Conservation (phyloP, 64 coral and sea anemone species). For the Hydrozoanthus tunicans region DNA sequence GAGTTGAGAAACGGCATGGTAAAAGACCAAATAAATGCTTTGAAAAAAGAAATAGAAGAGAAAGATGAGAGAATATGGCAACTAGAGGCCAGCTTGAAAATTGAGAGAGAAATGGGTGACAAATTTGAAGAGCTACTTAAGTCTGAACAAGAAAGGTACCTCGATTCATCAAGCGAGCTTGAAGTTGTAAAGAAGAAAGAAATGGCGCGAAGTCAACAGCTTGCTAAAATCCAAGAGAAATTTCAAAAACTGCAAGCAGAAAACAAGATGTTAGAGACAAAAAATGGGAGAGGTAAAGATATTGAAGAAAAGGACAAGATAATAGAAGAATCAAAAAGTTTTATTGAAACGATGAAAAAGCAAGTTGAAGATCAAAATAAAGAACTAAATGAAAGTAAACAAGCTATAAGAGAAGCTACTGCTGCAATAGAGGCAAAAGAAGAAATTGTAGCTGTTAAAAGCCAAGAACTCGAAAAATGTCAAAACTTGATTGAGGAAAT, state of each 20-base stretch:
- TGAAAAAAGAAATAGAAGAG: conserved; percentile 7
- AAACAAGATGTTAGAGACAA: conserved; percentile 35
- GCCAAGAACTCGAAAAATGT: neutral
- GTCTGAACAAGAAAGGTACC: conserved; percentile 25
- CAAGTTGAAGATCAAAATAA: conserved; percentile 43
- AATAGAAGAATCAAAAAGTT: conserved; percentile 6
- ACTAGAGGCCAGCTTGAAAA: conserved; percentile 21
- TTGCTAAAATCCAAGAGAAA: conserved; percentile 8
- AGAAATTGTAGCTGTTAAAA: neutral
- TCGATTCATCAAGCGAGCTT: neutral
- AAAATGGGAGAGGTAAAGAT: neutral
- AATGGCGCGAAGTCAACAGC: neutral
- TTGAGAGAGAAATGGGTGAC: conserved; percentile 43
- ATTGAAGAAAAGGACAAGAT: conserved; percentile 45
- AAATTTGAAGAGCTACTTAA: conserved; percentile 39
- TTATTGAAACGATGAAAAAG: conserved; percentile 1
- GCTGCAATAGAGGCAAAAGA: neutral
- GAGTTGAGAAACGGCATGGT: neutral
- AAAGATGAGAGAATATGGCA: conserved; percentile 42
- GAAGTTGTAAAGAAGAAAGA: conserved; percentile 35
- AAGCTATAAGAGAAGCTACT: conserved; percentile 2
- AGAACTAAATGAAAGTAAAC: conserved; percentile 39
- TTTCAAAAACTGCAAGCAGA: conserved; percentile 29
- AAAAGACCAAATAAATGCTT: neutral
- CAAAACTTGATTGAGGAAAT: neutral